Evolutionary conservation across 2,797 vertebrate species (phyloP).

Genomic region (Anguilla obscura): DNA sequence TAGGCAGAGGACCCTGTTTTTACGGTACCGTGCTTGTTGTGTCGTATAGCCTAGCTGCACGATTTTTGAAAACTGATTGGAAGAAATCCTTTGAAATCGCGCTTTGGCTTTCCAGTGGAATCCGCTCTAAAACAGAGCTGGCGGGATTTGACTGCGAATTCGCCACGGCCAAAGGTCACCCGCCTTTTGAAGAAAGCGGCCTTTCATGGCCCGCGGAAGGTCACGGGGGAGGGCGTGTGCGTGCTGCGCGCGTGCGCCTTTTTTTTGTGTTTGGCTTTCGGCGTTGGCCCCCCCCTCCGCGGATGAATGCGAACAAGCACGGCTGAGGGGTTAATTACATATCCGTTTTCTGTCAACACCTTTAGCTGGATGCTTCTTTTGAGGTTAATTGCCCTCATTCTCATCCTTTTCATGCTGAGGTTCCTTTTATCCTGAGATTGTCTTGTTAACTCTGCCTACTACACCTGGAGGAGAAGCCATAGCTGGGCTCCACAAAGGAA

Average conservation of each 20-base stretch:
- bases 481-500: not conserved
- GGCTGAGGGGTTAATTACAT: constrained; percentile 39
- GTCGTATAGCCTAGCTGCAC: not conserved
- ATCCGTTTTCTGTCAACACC: constrained; percentile 40
- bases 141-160: constrained; percentile 34
- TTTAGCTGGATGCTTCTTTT: constrained; percentile 33
- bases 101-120: constrained; percentile 28
- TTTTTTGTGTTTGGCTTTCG: constrained; percentile 36
- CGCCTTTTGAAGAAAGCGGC: constrained; percentile 47
- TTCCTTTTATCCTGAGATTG: not conserved
- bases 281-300: constrained; percentile 1
- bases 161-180: constrained; percentile 41
- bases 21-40: not conserved
- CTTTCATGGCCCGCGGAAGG: constrained; percentile 41
- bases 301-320: constrained; percentile 29
- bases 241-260: constrained; percentile 31
- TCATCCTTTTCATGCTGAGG: constrained; percentile 22
- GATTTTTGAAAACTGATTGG: not conserved
- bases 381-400: constrained; percentile 41
- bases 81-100: not conserved
- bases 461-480: not conserved
- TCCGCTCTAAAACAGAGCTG: not conserved
- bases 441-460: not conserved
- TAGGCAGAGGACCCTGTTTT: not conserved
- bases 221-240: constrained; percentile 35